Evolutionary conservation across 1,140 invertebrate genomes (phyloP).

Genomic region (Drosophila arawakana): DNA sequence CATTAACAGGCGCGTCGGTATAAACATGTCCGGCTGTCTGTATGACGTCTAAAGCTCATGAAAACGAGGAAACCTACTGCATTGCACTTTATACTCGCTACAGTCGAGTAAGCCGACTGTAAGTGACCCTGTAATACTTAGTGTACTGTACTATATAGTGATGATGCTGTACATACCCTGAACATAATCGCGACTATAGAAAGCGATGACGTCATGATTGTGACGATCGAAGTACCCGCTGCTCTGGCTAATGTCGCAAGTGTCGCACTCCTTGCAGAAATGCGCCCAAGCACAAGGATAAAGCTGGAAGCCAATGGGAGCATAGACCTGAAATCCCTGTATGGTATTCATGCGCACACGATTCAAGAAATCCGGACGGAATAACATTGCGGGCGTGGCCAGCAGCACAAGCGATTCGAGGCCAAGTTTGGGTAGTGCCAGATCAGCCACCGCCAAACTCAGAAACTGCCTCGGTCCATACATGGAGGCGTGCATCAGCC

Average conservation of each 20-base stretch:
- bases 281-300: conserved; percentile 87
- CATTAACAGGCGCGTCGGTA: no score
- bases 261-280: conserved; percentile 85
- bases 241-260: conserved; percentile 90
- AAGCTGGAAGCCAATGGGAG: conserved; percentile 92
- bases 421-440: conserved; percentile 89
- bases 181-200: conserved; percentile 93
- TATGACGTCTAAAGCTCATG: no score
- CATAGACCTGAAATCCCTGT: conserved; percentile 91
- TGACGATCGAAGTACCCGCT: conserved; percentile 92
- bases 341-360: conserved; percentile 95
- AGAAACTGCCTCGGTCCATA: conserved; percentile 85
- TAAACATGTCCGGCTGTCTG: no score
- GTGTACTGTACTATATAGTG: neutral
- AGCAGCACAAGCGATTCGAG: conserved; percentile 89
- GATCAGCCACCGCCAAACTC: conserved; percentile 90
- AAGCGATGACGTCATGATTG: conserved; percentile 90
- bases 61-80: no score
- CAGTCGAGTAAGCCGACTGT: no score
- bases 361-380: conserved; percentile 93
- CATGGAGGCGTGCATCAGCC: conserved; percentile 73
- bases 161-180: conserved; percentile 85
- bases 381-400: conserved; percentile 87
- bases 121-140: neutral
- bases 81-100: no score